phyloP scores from a whole-genome alignment of 2,113 vertebrate species.

The Oceanites oceanicus region DNA sequence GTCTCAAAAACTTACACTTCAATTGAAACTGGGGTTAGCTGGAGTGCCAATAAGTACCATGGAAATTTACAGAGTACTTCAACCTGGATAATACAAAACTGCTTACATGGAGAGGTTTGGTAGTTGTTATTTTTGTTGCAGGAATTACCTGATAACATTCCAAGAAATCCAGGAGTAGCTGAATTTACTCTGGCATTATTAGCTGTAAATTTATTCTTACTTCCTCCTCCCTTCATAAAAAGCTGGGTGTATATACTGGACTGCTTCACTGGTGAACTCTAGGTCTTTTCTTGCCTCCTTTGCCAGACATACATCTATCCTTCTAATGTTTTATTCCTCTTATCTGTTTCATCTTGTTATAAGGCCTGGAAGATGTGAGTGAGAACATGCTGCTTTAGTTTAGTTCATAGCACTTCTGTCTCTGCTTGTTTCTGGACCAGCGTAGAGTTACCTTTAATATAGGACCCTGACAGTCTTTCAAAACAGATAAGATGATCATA shows the following conservation, averaged over 20 bases:
- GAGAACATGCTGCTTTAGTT: neutral
- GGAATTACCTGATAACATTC: neutral
- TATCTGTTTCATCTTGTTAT: neutral
- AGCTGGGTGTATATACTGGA: neutral
- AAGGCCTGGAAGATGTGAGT: neutral
- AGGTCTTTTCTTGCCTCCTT: neutral
- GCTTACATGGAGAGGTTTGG: neutral
- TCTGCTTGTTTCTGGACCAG: neutral
- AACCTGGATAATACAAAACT: neutral
- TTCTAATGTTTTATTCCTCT: neutral
- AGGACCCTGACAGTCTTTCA: neutral
- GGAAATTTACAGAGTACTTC: neutral
- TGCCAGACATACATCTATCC: neutral
- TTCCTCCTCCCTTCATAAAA: neutral
- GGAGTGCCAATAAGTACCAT: accelerated
- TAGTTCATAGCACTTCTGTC: neutral
- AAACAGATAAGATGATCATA: neutral
- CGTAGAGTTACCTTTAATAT: neutral
- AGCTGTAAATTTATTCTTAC: neutral
- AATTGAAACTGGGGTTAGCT: neutral
- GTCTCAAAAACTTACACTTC: neutral
- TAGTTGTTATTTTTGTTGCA: neutral
- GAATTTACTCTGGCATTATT: neutral
- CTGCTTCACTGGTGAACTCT: neutral
- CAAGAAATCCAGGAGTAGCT: neutral